Base-by-base conservation (phyloP, 2,888 invertebrate species). In the Himalopsyche anomala region DNA sequence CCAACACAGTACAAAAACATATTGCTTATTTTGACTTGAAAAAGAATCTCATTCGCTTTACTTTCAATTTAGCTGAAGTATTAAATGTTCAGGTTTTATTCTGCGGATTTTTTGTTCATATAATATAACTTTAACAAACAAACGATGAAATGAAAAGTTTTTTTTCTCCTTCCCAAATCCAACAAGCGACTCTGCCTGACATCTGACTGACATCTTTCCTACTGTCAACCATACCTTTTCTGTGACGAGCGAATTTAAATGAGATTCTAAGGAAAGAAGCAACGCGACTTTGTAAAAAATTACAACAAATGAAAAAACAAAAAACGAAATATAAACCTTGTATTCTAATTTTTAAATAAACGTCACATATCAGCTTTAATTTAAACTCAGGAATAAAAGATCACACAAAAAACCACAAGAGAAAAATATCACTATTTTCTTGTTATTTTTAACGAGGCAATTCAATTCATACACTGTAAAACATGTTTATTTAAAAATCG, bases 191-290 rank as follows among this genome's bases (percentile, higher is more conserved):
- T 19, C 19, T 4, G 62, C 15, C 19, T 62, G 51, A 51, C 51
- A 19, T 62, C 62, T 62, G 19, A 62, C 62, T 62, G 62, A 62
- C 62, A 28, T 62, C 28, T 62, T 62, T 62, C 15, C 9, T 28
- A 62, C n/a, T 62, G 62, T 62, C 62, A 62, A 62, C 62, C 19
- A 62, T 62, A 62, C 62, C 62, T 62, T 62, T 62, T 62, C 19
- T 62, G 62, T 62, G 62, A 62, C 62, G 62, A 62, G 19, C 62
- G 62, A 62, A 62, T 62, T 62, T 62, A 62, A 62, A 62, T 62
- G 62, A 62, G 62, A 19, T 28, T 62, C n/a, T 28, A 19, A 62
- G 28, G 62, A 19, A 11, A 11, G 11, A 62, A 62, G 19, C 19
- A 62, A 19, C 56, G n/a, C 6, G 19, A 19, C 9, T 62, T 62